A percentile compares a stretch with the other conserved stretches of the same genome.
Conservation (phyloP, 2,888 invertebrate species). For the Timema cristinae region DNA sequence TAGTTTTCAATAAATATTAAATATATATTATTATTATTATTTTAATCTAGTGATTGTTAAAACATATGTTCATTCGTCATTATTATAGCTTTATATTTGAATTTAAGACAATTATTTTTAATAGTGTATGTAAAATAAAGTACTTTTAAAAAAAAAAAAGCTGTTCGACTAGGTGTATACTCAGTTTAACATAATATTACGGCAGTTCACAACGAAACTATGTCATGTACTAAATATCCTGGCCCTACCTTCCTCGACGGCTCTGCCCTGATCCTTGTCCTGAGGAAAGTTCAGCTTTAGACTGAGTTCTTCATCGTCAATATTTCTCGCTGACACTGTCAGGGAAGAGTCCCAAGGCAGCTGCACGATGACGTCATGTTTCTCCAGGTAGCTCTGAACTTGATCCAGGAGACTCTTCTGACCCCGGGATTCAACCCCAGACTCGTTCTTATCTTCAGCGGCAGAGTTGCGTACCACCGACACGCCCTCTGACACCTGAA, state of each 20-base stretch:
- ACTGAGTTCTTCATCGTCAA: slow-evolving; percentile 70
- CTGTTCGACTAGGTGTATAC: slow-evolving; percentile 2
- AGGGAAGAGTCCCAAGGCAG: slow-evolving; percentile 66
- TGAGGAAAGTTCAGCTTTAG: slow-evolving; percentile 61
- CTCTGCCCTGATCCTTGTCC: slow-evolving; percentile 42
- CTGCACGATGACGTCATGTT: slow-evolving; percentile 75
- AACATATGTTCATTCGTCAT: too few species aligned
- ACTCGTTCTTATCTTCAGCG: slow-evolving; percentile 49
- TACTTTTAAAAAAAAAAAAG: not conserved
- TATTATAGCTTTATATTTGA: too few species aligned
- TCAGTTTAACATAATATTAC: slow-evolving; percentile 7
- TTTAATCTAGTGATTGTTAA: too few species aligned
- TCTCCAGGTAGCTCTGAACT: slow-evolving; percentile 67
- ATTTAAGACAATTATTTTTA: too few species aligned
- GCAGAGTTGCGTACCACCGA: slow-evolving; percentile 70
- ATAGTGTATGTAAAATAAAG: too few species aligned
- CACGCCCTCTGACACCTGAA: slow-evolving; percentile 67
- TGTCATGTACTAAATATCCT: not conserved
- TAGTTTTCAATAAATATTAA: too few species aligned
- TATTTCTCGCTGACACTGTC: slow-evolving; percentile 71
- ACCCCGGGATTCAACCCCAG: slow-evolving; percentile 44
- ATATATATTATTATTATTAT: too few species aligned
- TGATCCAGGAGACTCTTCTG: slow-evolving; percentile 62
- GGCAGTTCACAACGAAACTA: too few species aligned
- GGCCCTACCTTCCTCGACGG: slow-evolving; percentile 34